Conservation (phyloP, 2,797 vertebrate genomes). For the Muscicapa comitata region DNA sequence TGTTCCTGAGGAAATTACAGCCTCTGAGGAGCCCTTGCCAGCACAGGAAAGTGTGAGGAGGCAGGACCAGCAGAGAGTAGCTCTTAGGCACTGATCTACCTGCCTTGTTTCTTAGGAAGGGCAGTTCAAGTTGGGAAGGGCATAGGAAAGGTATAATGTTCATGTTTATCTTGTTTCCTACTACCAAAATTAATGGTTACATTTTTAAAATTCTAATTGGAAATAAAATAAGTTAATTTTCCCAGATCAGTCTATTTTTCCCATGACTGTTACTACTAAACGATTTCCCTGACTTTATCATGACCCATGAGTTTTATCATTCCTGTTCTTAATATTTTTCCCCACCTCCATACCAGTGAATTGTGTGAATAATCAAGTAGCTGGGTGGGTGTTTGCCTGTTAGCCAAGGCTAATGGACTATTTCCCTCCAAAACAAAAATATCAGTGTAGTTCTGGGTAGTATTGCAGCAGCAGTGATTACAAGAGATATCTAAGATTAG, state of each 20-base stretch:
- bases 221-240: not conserved
- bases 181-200: not conserved
- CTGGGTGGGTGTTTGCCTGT: not conserved
- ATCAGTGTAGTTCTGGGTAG: not conserved
- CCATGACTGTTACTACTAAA: not conserved
- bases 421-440: not conserved
- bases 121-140: not conserved
- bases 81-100: not conserved
- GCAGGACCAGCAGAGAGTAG: not conserved
- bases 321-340: not conserved
- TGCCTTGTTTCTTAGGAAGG: not conserved
- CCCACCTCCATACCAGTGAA: not conserved
- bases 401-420: not conserved
- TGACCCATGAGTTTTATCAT: not conserved
- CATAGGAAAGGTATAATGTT: not conserved
- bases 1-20: not conserved
- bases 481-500: not conserved
- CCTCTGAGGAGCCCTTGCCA: not conserved
- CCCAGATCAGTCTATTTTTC: not conserved
- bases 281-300: not conserved
- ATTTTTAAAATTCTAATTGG: not conserved
- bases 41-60: not conserved
- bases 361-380: not conserved
- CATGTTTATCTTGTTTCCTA: not conserved
- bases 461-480: not conserved